These are phyloP conservation scores for Psilopsiagon aurifrons DNA, from an alignment of 2,113 vertebrate genomes.

Conservation along the genomic window DNA sequence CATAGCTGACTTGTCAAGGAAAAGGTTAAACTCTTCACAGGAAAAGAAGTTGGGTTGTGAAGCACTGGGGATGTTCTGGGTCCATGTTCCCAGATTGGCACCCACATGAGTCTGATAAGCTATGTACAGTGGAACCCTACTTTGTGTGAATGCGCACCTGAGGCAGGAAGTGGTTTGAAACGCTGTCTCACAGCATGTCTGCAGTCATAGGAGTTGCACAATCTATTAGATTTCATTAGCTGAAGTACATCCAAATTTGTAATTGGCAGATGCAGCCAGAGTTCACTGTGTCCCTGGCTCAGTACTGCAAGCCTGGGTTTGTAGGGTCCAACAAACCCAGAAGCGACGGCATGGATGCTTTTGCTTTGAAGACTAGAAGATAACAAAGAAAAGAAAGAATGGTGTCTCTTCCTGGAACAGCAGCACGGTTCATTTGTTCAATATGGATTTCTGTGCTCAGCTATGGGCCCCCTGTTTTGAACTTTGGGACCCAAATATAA, in stretches of 20 bases:
- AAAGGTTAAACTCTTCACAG: background rate
- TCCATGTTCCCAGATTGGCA: background rate
- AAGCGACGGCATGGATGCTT: background rate
- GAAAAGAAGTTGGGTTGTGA: background rate
- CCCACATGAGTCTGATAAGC: background rate
- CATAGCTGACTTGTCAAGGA: background rate
- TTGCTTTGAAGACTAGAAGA: background rate
- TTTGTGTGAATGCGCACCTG: fast-evolving
- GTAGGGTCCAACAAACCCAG: background rate
- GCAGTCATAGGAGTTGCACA: background rate
- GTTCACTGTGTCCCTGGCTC: background rate
- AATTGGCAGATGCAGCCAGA: background rate
- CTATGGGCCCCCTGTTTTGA: background rate
- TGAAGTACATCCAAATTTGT: background rate
- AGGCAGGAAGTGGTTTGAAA: background rate
- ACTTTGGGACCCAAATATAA: background rate
- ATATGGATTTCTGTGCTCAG: background rate
- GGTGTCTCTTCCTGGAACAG: background rate
- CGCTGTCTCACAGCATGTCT: background rate
- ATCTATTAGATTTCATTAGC: background rate
- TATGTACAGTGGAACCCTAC: fast-evolving
- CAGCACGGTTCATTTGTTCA: background rate
- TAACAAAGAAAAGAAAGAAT: background rate
- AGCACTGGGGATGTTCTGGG: background rate
- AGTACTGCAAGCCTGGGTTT: background rate